Percentiles rank a stretch among this genome's conserved stretches.
These are phyloP conservation scores for Mamestra brassicae DNA, from an alignment of 2,888 invertebrate genomes.

Conservation along the genomic window DNA sequence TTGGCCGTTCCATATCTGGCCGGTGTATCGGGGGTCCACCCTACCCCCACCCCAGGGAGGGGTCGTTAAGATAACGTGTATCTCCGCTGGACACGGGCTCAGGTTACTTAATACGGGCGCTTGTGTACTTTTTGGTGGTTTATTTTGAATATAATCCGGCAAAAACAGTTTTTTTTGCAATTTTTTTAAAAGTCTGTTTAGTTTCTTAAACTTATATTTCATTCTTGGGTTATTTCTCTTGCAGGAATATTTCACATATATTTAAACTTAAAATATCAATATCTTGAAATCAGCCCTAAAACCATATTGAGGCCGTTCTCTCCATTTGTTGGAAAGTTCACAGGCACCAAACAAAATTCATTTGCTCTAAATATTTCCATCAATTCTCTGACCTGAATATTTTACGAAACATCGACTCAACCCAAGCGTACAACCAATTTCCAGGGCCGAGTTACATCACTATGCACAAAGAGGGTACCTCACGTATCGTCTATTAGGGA, in stretches of 20 bases:
- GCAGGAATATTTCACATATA: no score
- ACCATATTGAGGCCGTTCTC: not conserved
- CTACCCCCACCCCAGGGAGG: constrained; percentile 62
- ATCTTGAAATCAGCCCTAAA: not conserved
- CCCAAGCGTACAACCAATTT: constrained; percentile 14
- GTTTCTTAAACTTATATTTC: not conserved
- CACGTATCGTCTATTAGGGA: constrained; percentile 63
- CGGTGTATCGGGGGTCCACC: constrained; percentile 72
- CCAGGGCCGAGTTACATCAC: constrained; percentile 41
- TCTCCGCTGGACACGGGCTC: constrained; percentile 82
- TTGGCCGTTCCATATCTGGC: constrained; percentile 84
- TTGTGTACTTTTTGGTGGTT: constrained; percentile 48
- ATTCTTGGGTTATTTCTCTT: not conserved
- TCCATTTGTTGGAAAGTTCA: not conserved
- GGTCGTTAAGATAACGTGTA: constrained; percentile 89
- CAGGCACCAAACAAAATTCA: not conserved
- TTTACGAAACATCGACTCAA: constrained; percentile 13
- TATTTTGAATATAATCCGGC: constrained; percentile 43
- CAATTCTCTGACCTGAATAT: constrained; percentile 19
- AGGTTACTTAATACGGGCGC: constrained; percentile 81
- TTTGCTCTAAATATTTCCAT: constrained; percentile 9
- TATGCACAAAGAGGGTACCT: constrained; percentile 58
- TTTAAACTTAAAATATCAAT: no score
- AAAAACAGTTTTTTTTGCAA: not conserved
- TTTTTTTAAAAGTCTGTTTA: not conserved